Base-by-base conservation (phyloP, 2,113 vertebrate genomes). In the Trichomycterus rosablanca region DNA sequence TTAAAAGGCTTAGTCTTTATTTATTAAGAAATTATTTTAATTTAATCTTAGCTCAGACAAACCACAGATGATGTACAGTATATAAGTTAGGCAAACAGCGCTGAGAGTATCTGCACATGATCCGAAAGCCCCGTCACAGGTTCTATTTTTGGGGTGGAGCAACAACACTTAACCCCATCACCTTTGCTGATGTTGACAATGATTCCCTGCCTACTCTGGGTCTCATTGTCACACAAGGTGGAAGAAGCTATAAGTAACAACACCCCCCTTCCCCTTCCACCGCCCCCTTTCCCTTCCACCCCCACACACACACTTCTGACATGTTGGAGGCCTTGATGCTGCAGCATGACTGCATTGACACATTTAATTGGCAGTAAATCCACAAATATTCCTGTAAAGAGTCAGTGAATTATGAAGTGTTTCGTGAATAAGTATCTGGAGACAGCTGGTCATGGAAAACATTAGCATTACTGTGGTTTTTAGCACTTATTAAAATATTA, bases 381-480 rank as follows among this genome's bases (percentile, higher is more conserved):
- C 40, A 49, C 53, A 57, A 58, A 46, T 46, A 39, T 43, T 46
- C 39, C 43, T 63, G 49, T 19, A 48, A 65, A 65, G 45, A 14
- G 60, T 48, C 54, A 54, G 49, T 50, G 55, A 67, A 66, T 56
- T 59, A 51, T 43, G 4, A 37, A 46, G 37, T 57, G 62, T 57
- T 63, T 55, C 39, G 49, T 39, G 60, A 55, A 50, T 46, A 59
- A 66, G 28, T 56, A 60, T 68, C 59, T 59, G 53, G 40, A 5
- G 40, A 66, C 39, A 61, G 22, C 63, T 35, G 43, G 50, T 5
- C 28, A 60, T 40, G 59, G 64, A 59, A 66, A 74, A 71, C 68
- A 56, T 66, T 69, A 69, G 50, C 62, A 72, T 68, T 72, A 54
- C 75, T 70, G 55, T 74, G 75, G 68, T 60, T 74, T 74, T 18